Percentiles rank a stretch among this genome's conserved stretches.
Evolutionary conservation across 2,113 vertebrate genomes (phyloP).

Genomic region (Emydura subglobosa): DNA sequence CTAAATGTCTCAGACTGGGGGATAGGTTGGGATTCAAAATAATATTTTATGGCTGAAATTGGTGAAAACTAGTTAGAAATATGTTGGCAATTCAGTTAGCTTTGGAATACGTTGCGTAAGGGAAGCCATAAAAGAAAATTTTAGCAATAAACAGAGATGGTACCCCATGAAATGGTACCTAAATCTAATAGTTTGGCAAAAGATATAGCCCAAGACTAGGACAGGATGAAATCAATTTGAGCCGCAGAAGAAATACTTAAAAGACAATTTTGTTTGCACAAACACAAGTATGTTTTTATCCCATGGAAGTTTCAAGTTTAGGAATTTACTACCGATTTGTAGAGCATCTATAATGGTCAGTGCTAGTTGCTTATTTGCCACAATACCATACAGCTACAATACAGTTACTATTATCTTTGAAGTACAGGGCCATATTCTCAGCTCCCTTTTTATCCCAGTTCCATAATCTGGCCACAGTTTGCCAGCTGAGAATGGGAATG

Average conservation of each 20-base stretch:
- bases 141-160: accelerated
- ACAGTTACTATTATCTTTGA: neutral
- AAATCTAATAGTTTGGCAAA: neutral
- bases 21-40: neutral
- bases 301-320: neutral
- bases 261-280: neutral
- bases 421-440: neutral
- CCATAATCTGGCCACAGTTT: neutral
- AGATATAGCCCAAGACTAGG: neutral
- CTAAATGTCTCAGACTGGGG: neutral
- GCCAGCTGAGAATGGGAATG: accelerated
- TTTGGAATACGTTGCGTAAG: neutral
- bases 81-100: neutral
- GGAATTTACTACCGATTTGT: neutral
- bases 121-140: neutral
- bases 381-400: neutral
- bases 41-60: neutral
- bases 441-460: neutral
- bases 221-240: neutral
- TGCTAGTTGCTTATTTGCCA: neutral
- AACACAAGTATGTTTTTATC: neutral
- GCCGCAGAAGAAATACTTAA: neutral
- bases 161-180: neutral
- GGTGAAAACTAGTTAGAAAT: neutral
- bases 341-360: neutral